A percentile compares a stretch with the other conserved stretches of the same genome.
phyloP scores from a whole-genome alignment of 1,140 invertebrate genomes.

The Anastrepha obliqua region DNA sequence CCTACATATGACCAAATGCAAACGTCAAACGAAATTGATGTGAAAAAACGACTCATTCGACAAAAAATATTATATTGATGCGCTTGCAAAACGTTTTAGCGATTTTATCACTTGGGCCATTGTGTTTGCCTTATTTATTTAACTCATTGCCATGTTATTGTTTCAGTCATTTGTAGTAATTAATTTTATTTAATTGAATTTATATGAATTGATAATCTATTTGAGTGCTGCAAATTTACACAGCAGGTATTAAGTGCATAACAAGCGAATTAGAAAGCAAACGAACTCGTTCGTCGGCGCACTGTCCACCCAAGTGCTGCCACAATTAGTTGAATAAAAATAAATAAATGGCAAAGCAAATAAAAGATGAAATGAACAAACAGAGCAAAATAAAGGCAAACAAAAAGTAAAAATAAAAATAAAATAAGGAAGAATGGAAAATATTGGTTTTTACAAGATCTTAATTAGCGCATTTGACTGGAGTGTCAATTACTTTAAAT shows the following conservation, averaged over 20 bases:
- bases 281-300: background rate
- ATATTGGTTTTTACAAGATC: background rate
- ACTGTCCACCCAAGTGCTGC: background rate
- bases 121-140: constrained; percentile 12
- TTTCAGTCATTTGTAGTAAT: background rate
- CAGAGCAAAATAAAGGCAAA: background rate
- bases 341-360: background rate
- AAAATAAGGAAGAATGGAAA: background rate
- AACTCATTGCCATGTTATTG: constrained; percentile 9
- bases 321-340: constrained; percentile 4
- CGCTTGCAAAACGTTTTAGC: background rate
- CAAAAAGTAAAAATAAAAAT: background rate
- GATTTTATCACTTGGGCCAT: background rate
- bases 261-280: background rate
- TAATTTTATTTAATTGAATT: constrained; percentile 7
- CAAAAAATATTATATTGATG: background rate
- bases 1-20: too few species aligned
- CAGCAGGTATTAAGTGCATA: background rate
- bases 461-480: background rate
- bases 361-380: too few species aligned
- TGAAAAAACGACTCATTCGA: too few species aligned
- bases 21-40: too few species aligned
- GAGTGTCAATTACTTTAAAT: background rate
- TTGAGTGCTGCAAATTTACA: constrained; percentile 5
- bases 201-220: constrained; percentile 12